Base-by-base conservation (phyloP, 2,113 vertebrate species). In the Psittacula cyanocephala region DNA sequence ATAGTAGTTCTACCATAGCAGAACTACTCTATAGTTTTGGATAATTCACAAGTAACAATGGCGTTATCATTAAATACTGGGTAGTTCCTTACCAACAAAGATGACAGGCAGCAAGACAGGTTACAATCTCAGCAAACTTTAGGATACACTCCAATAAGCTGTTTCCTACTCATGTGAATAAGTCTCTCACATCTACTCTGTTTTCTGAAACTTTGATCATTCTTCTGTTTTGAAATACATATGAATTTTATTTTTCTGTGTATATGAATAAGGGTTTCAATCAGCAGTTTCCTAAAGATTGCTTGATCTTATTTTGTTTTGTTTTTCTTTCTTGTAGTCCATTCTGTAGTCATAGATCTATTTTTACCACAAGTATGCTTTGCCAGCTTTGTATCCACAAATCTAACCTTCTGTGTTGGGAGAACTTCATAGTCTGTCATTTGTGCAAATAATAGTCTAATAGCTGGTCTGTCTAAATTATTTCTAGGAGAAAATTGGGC, bases 321-420 rank as follows among this genome's bases (percentile, higher is more conserved):
- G 33, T 63, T 81, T 70, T 52, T 17, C 50, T 53, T 92, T 63
- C 35, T 85, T 79, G 18, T 17, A 47, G 13, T 69, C 16, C 37
- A 39, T 82, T 77, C 41, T 89, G 13, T 70, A 82, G 67, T 77
- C n/a, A 29, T 33, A 81, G 44, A 22, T 88, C 64, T 93, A 3
- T 89, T 95, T 97, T 81, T 94, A 69, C 57, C 20, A 60, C 57
- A 41, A 43, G 53, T 47, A 25, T 87, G n/a, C 69, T 95, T 91
- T 89, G 67, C 60, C 70, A 86, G 39, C 80, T 94, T 89, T 81
- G 24, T 69, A 74, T 88, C 50, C 70, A 76, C 67, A 89, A 77
- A 50, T 83, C 41, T 82, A 82, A 77, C 19, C 71, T 91, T 82
- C 75, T 57, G 39, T 85, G n/a, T 69, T 96, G 81, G 76, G 92